Evolutionary conservation across 2,113 vertebrate species (phyloP), one percentile per base, ranked within the genome.

Genomic region (Charadrius vociferus): DNA sequence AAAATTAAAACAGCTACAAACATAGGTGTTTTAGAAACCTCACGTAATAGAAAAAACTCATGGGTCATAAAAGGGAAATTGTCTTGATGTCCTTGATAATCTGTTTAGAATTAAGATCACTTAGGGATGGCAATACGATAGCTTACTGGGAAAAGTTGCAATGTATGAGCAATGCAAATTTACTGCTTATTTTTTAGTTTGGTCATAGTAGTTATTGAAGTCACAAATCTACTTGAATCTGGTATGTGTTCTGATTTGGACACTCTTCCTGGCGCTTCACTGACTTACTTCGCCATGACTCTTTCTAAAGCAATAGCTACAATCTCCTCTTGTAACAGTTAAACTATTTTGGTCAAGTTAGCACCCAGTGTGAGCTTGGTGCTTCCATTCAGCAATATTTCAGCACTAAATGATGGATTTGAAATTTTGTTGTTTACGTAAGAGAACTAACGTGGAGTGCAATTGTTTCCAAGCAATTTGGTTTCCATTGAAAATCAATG

Each of bases 401-500:
- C 21, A n/a, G 17, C 32, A 23, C 86, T 78, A 70, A 62, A 52
- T 26, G 29, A 21, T 68, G 19, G 6, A 78, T 53, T 72, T 59
- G 49, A 72, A 91, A 34, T 68, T 12, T 72, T 95, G 6, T 39
- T 95, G 9, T 49, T 83, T 41, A 10, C 87, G 8, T 45, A 89
- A 81, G 50, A 68, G 62, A 41, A 34, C 30, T 68, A 37, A 90
- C 39, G 55, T 62, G 53, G n/a, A 14, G 59, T 90, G 67, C 88
- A 85, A 39, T 94, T 70, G 50, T 65, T 97, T 97, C 84, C 55
- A 95, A 66, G 49, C 71, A 95, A 81, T 96, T 93, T 93, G 83
- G 49, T 87, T 61, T 95, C 96, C 66, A 61, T 55, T 97, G 95
- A n/a, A 93, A 93, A 95, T 92, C 95, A 93, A 90, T 95, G 94